Base-by-base conservation (phyloP, 2,797 vertebrate species). In the Staurois parvus region DNA sequence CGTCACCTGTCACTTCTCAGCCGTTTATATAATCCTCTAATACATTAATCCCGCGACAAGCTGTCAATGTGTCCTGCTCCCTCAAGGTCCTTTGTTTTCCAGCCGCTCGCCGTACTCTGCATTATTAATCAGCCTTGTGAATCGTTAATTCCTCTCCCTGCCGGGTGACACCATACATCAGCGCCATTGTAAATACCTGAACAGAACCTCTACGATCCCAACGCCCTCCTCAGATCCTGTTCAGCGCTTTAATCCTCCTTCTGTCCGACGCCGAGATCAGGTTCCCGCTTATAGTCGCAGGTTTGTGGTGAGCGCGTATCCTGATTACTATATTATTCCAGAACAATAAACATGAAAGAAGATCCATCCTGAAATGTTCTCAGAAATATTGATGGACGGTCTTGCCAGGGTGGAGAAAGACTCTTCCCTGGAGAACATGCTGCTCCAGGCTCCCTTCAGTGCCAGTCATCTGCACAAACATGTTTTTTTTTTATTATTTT, bases 1-100 rank as follows among this genome's bases (percentile, higher is more conserved):
- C 85, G 85, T 87, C 81, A 87, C 59, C 76, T 42, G 85, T 70
- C 85, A 79, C 85, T 86, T 67, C 68, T 86, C 32, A 86, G 84
- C 64, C 12, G 72, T 72, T 75, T 79, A 68, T 84, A 67, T 84
- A 87, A 87, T 79, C 85, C 81, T 19, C 62, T 87, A 83, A 87
- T 84, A 74, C 81, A 87, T 87, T 87, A 87, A 87, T 87, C 85
- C 85, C 28, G 70, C 69, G 7, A 29, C 85, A 79, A 78, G 80
- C 85, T 83, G 85, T 87, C 85, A 86, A 48, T 17, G 21, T 72
- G 79, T 78, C 81, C 81, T 84, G 59, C 81, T 59, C 68, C 70
- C 81, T 87, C 85, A 87, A 87, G 85, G 85, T 87, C 85, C 52
- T 87, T 75, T 83, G 40, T 87, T 83, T 84, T 74, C 77, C 24